Base-by-base conservation (phyloP, 2,113 vertebrate genomes). In the Talpa occidentalis region DNA sequence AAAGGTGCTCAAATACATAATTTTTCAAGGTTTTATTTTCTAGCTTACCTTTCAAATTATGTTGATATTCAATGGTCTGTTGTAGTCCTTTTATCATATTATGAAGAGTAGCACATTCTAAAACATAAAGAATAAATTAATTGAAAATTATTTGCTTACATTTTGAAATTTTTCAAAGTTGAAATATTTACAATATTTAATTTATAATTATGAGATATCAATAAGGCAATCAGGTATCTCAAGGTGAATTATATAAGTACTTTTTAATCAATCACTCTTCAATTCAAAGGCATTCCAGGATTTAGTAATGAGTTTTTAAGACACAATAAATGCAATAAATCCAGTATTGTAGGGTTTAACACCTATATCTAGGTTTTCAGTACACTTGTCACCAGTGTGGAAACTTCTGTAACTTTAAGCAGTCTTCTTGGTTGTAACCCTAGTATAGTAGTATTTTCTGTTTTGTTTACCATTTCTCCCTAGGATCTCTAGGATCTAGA, bases 1-100 rank as follows among this genome's bases (percentile, higher is more conserved):
- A 88, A 95, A 86, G 56, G 9, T 76, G 77, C 0, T 6, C 83
- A 96, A 97, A 74, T 80, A 93, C 56, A 83, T 56, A 7, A 54
- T 37, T 28, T 66, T 72, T 90, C 73, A 19, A 74, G 11, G 70
- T 94, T 92, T 87, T 91, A 76, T 47, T 82, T 60, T 78, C 22
- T 73, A 86, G 67, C 85, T 98, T 98, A 99, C 99, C 99, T 99
- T 99, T 99, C 95, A 99, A 93, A 0, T 99, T 97, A 96, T 98
- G 99, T 79, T 99, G 99, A 96, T 98, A 98, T 95, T 99, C 98
- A 93, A 99, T 95, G 32, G 98, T 98, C 96, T 99, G 97, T 94
- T 99, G 99, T 40, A 99, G 98, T 64, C 97, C 97, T 37, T 98
- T 98, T 93, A 99, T 97, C 49, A 98, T 98, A 91, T 95, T 96